These are phyloP conservation scores for Salvator merianae DNA, from an alignment of 2,113 vertebrate species.

Conservation along the genomic window DNA sequence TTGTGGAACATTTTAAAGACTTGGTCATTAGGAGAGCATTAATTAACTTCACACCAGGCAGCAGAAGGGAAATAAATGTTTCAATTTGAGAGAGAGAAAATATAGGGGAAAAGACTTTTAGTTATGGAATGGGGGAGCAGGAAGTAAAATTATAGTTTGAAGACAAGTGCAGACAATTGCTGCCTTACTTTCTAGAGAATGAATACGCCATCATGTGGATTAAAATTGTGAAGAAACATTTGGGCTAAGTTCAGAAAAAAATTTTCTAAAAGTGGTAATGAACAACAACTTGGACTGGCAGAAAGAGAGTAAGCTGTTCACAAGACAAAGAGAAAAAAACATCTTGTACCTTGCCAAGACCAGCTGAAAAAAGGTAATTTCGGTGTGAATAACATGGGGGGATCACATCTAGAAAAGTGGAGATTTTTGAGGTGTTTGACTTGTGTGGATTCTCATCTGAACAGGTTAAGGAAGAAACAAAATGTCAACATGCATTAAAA, in stretches of 20 bases:
- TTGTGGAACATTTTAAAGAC: slow-evolving; percentile 23
- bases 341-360: too few relatives aligned
- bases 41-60: slow-evolving; percentile 44
- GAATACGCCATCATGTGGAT: neutral
- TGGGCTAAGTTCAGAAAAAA: too few relatives aligned
- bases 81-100: neutral
- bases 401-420: too few relatives aligned
- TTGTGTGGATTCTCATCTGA: too few relatives aligned
- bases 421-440: too few relatives aligned
- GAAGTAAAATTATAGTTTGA: neutral
- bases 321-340: neutral
- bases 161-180: neutral
- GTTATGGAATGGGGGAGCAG: neutral
- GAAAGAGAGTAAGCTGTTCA: neutral
- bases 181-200: neutral
- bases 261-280: neutral
- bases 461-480: too few relatives aligned
- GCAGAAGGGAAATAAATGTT: slow-evolving; percentile 1
- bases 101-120: slow-evolving; percentile 18
- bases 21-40: slow-evolving; percentile 33
- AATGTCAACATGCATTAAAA: too few relatives aligned
- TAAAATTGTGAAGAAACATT: neutral
- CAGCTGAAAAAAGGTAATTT: too few relatives aligned
- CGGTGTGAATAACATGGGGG: too few relatives aligned
- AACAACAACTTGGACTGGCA: neutral